A percentile compares a stretch with the other conserved stretches of the same genome.
These are phyloP conservation scores for Lophotriccus pileatus DNA, from an alignment of 2,797 vertebrate genomes.

Conservation along the genomic window DNA sequence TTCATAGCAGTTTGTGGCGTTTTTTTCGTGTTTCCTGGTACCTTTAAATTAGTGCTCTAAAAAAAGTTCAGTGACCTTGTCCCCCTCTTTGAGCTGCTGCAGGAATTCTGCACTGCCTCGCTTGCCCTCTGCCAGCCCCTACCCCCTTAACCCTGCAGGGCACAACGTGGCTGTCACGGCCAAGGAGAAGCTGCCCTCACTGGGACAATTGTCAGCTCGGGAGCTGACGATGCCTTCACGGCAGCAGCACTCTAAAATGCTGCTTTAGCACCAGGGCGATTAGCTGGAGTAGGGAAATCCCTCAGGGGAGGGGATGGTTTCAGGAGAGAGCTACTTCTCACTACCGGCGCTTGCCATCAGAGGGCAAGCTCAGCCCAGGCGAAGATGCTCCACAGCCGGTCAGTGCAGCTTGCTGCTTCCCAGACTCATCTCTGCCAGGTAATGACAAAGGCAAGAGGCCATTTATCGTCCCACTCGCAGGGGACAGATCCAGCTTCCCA, in stretches of 20 bases:
- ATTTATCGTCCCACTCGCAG: neutral
- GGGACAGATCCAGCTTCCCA: neutral
- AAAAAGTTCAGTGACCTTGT: neutral
- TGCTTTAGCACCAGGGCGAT: neutral
- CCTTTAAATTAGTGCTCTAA: neutral
- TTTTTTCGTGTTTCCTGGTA: neutral
- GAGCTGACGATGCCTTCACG: neutral
- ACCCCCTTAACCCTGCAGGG: neutral
- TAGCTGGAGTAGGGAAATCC: neutral
- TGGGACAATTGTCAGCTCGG: neutral
- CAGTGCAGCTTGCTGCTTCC: neutral
- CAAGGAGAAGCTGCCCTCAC: neutral
- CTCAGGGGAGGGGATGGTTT: neutral
- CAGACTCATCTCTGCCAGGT: neutral
- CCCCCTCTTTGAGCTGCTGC: neutral
- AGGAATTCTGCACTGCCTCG: neutral
- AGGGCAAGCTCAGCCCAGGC: conserved; percentile 68
- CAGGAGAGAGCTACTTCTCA: neutral
- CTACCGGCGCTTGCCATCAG: conserved; percentile 63
- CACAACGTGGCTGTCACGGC: neutral
- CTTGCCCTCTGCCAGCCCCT: neutral
- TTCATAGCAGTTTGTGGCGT: neutral
- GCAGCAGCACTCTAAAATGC: neutral
- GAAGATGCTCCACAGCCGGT: neutral
- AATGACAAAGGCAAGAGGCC: neutral